Evolutionary conservation across 2,888 invertebrate species (phyloP), one percentile per base, ranked within the genome.

Genomic region (Ophion ventricosus): DNA sequence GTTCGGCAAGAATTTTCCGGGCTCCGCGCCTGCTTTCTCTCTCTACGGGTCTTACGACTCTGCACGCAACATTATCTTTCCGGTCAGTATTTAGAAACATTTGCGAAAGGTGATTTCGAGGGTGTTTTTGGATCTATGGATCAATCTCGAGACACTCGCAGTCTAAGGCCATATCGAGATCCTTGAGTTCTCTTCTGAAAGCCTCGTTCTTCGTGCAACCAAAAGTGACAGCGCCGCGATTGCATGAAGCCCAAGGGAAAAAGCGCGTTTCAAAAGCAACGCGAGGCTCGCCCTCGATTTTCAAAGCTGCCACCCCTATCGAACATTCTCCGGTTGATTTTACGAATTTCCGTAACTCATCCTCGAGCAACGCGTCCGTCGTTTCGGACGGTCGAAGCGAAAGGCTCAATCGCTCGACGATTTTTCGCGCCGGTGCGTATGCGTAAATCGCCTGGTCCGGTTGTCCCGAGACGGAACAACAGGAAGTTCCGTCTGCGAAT

Each of bases 21-120:
- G 94, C 3, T 94, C 95, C 20, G 95, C 95, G 0, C 94, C 95
- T 0, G 95, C 96, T 85, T 96, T 97, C 88, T 95, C 96, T 0
- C 94, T 97, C 93, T 97, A 95, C 86, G 97, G 96, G 0, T 92
- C 95, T 0, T 97, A 95, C 88, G 96, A 97, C 86, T 95, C 95
- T 57, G 92, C 94, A 84, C 93, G 93, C 26, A 94, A 96, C 89
- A 93, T 97, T 0, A 93, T 97, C 57, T 97, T 97, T 89, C 95
- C 93, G 64, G 94, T 94, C 88, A 88, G 93, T 91, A 49, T 49
- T 4, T 4, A 1, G 11, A 43, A 43, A 43, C 11, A 49, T 49
- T 49, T 14, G 17, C 10, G n/a, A 54, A 14, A 64, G n/a, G 80
- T 73, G 66, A 64, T 74, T 49, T 67, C 66, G 54, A n/a, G 23